A percentile compares a stretch with the other conserved stretches of the same genome.
Evolutionary conservation across 2,797 vertebrate species (phyloP).

Genomic region (Xiphorhynchus erythropygius): DNA sequence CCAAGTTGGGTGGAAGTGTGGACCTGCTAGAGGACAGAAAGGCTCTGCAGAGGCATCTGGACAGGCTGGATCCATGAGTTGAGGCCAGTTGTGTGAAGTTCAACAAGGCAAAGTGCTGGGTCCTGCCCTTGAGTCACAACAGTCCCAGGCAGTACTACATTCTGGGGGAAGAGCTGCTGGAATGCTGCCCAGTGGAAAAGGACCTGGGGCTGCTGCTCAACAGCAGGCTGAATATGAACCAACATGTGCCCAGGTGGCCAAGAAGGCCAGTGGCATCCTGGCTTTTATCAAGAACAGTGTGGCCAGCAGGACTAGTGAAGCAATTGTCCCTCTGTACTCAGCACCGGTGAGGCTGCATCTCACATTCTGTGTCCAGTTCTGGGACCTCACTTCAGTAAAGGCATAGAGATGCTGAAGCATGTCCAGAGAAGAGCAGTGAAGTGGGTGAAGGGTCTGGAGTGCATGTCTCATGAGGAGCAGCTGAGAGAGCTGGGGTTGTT

Average conservation of each 20-base stretch:
- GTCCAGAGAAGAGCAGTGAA: background rate
- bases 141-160: background rate
- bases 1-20: accelerated
- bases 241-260: background rate
- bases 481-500: background rate
- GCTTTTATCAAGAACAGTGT: background rate
- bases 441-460: background rate
- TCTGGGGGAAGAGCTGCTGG: background rate
- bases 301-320: background rate
- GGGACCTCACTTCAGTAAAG: background rate
- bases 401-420: background rate
- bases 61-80: background rate
- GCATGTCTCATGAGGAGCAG: background rate
- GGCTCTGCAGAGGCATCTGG: background rate
- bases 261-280: background rate
- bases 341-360: background rate
- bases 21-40: background rate
- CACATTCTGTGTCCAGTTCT: background rate
- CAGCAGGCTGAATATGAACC: background rate
- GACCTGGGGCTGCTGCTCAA: background rate
- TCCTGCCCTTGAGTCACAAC: background rate
- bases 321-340: background rate
- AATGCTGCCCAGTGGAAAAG: background rate
- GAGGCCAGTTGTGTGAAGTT: background rate
- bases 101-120: background rate